These are phyloP conservation scores for Nannoperca obscura DNA, from an alignment of 2,797 vertebrate genomes.

Conservation along the genomic window DNA sequence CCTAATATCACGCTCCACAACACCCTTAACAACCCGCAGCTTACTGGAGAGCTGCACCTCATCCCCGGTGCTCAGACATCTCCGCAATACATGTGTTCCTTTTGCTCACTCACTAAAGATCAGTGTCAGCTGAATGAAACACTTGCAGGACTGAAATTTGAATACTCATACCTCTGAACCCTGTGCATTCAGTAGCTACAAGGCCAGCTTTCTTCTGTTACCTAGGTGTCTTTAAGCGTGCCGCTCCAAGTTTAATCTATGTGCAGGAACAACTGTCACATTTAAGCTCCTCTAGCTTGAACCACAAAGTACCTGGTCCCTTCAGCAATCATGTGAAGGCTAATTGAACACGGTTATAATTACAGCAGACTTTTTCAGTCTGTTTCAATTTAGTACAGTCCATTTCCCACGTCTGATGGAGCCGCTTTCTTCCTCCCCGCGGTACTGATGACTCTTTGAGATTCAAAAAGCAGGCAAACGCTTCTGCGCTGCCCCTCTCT, in stretches of 20 bases:
- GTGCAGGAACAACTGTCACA: conserved; percentile 27
- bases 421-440: conserved; percentile 19
- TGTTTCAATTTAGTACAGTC: conserved; percentile 60
- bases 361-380: conserved; percentile 49
- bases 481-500: background rate
- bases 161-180: conserved; percentile 4
- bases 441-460: conserved; percentile 27
- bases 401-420: conserved; percentile 52
- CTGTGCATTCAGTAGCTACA: background rate
- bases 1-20: conserved; percentile 75
- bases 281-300: conserved; percentile 28
- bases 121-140: conserved; percentile 52
- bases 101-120: conserved; percentile 45
- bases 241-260: conserved; percentile 29
- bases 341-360: conserved; percentile 69
- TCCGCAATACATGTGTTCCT: conserved; percentile 47
- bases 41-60: conserved; percentile 44
- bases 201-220: conserved; percentile 5
- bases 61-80: conserved; percentile 33
- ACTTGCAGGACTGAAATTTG: conserved; percentile 29
- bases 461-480: conserved; percentile 16
- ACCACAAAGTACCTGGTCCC: conserved; percentile 36
- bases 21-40: conserved; percentile 56
- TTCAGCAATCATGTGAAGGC: conserved; percentile 57
- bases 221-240: background rate